Evolutionary conservation across 1,140 invertebrate genomes (phyloP), one percentile per base, ranked within the genome.

Genomic region (Pogonomyrmex californicus): DNA sequence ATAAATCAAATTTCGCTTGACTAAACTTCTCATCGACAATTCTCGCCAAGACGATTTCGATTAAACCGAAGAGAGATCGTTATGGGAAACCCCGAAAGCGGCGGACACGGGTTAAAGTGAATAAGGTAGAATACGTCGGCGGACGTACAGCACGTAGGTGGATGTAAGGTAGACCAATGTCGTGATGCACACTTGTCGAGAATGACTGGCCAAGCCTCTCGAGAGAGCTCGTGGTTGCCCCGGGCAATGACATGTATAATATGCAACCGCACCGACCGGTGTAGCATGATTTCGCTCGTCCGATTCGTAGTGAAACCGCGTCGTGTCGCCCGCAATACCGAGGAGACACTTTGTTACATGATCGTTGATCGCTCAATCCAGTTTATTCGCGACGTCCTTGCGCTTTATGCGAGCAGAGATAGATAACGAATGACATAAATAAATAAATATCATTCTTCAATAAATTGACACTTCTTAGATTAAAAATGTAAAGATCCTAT

Each of bases 111-210:
- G 51, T 89, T 71, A 62, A 89, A 76, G 83, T 86, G 87, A 77
- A 90, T 78, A 86, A 87, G 73, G 83, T 77, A 81, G 79, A 91
- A 60, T 85, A 79, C 65, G 81, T 85, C 63, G 62, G 65, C 77
- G 86, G 86, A 77, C 70, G 79, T 87, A 75, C 51, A 41, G 66
- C 77, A 86, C 73, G 88, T 86, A 82, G 79, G 90, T 91, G 86
- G 85, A 90, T 89, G 87, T 86, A 78, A 90, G 89, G 88, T 86
- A 87, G 86, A 81, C 68, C 79, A 89, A 91, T 90, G 87, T 93
- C 92, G 91, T 93, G 93, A 93, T 93, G 93, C 91, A 92, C 92
- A 93, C 93, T 93, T 93, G 92, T 93, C 92, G 92, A 83, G 90
- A 92, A 91, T 93, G 91, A 93, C 92, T 93, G 92, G 93, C 91